These are phyloP conservation scores for Barypeithes pellucidus DNA, from an alignment of 2,888 invertebrate genomes.

Conservation along the genomic window DNA sequence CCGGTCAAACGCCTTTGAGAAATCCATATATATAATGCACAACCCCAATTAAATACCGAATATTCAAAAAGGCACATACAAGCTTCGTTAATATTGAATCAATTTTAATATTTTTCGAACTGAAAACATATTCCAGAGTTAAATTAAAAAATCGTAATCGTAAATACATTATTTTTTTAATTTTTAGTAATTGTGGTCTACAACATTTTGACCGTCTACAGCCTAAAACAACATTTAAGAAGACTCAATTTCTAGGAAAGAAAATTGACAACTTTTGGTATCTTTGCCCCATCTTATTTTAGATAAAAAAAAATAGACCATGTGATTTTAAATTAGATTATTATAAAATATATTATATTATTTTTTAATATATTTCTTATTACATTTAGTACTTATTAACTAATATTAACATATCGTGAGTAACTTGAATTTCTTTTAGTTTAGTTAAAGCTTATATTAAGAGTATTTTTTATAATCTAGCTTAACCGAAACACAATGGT, in stretches of 20 bases:
- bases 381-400: not conserved
- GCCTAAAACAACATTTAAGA: constrained; percentile 65
- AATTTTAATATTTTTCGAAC: too few species aligned
- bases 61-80: too few species aligned
- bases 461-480: constrained; percentile 2
- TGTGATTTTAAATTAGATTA: constrained; percentile 6
- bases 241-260: constrained; percentile 65
- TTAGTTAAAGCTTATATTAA: constrained; percentile 8
- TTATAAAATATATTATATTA: not conserved
- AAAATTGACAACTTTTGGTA: not conserved
- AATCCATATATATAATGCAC: too few species aligned
- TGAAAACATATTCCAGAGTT: too few species aligned
- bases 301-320: not conserved
- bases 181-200: constrained; percentile 66
- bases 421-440: not conserved
- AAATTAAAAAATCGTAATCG: too few species aligned
- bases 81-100: too few species aligned
- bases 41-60: too few species aligned
- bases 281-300: not conserved
- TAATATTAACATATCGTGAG: not conserved
- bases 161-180: constrained; percentile 44
- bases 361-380: too few species aligned
- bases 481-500: not conserved
- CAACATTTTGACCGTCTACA: constrained; percentile 65
- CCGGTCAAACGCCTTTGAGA: too few species aligned